These are phyloP conservation scores for Mirza zaza DNA, from an alignment of 2,113 vertebrate genomes.

Conservation along the genomic window DNA sequence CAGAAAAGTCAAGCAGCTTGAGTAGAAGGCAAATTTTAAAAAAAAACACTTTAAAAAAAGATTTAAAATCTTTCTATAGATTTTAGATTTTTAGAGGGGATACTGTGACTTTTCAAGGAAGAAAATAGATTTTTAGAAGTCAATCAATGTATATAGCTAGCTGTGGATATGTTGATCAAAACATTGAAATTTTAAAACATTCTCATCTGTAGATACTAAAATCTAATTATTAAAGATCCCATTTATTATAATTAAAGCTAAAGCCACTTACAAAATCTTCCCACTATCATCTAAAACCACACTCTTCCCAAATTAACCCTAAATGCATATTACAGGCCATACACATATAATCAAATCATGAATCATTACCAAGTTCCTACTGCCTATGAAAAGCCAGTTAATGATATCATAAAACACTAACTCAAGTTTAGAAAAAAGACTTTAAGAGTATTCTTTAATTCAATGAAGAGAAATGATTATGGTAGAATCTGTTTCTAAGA, in stretches of 20 bases:
- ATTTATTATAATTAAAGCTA: conserved; percentile 1
- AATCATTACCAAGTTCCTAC: conserved; percentile 6
- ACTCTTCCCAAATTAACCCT: background rate
- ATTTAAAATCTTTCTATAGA: background rate
- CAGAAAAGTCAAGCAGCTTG: background rate
- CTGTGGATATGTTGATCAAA: background rate
- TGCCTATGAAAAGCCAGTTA: conserved; percentile 37
- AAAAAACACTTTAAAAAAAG: background rate
- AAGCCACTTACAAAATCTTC: conserved; percentile 16
- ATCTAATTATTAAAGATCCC: conserved; percentile 18
- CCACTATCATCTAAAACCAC: conserved; percentile 1
- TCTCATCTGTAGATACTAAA: conserved; percentile 20
- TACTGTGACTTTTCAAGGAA: conserved; percentile 22
- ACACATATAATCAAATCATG: conserved; percentile 7
- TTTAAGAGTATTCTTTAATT: conserved; percentile 12
- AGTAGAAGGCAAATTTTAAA: background rate
- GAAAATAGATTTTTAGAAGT: conserved; percentile 6
- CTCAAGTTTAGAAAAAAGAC: conserved; percentile 16
- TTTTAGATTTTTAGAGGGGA: background rate
- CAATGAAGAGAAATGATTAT: background rate
- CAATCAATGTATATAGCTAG: background rate
- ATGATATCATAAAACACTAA: conserved; percentile 27
- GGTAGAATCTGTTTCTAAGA: background rate
- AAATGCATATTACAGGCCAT: background rate
- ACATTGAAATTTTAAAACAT: background rate